Base-by-base conservation (phyloP, 23 tunicate genomes). In the Styela plicata region DNA sequence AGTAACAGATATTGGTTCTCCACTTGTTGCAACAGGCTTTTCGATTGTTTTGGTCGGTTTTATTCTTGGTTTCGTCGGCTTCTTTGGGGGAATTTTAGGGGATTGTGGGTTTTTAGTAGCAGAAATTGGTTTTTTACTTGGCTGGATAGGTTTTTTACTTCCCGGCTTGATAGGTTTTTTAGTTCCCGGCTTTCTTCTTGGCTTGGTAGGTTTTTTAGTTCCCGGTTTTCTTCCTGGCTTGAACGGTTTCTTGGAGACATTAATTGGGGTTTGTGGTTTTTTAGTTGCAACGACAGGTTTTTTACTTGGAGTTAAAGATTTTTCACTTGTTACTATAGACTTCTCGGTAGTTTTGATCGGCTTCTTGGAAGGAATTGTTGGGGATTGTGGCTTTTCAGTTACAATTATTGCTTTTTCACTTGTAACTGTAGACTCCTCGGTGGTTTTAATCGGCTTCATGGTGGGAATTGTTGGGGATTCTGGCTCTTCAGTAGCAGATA, bases 281-380 rank as follows among this genome's bases (percentile, higher is more conserved):
- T 67, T 67, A 29, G 71, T 18, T 22, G 71, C 71, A 17, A 67
- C 71, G 24, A 67, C 13, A 18, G 71, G 71, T 24, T 67, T 67
- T 1, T 67, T 67, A 27, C 24, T 67, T 25, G 57, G 13, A 7
- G 13, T 13, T 44, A 44, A 44, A 5, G 57, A 13, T 13, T 44
- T 44, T 44, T 44, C 57, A 44, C 10, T 44, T 44, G 57, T 5
- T 13, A 67, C 71, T 67, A 22, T 19, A 1, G 71, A 0, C 71
- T 67, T 67, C 71, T 18, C 22, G 71, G 71, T 67, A 18, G 71
- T 0, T 18, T 7, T 5, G 13, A 44, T 13, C 57, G 71, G 71
- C 31, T 25, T 67, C 71, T 67, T 67, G 24, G 71, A 67, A 18
- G 71, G 31, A 27, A 29, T 67, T 67, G n/a, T 27, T 67, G 30